Evolutionary conservation across 2,888 invertebrate species (phyloP).

Genomic region (Serripes groenlandicus): DNA sequence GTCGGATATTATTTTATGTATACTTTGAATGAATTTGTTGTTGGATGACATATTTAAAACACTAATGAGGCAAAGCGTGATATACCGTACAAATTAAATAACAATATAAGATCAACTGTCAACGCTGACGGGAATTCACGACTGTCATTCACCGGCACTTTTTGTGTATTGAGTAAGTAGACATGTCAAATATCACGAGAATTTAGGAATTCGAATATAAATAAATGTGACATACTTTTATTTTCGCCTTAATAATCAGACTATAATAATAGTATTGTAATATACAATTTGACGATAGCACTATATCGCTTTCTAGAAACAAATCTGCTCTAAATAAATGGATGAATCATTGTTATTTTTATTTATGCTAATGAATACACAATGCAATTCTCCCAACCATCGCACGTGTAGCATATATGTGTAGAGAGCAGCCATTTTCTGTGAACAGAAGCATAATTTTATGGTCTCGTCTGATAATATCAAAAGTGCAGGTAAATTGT

Average conservation of each 20-base stretch:
- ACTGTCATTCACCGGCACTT: constrained; percentile 57
- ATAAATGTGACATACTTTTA: no score
- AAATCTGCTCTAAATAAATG: background rate
- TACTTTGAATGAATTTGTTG: constrained; percentile 35
- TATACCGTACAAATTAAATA: background rate
- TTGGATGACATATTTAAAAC: background rate
- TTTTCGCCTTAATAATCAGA: no score
- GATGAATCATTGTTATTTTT: constrained; percentile 15
- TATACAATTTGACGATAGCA: no score
- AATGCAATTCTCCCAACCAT: constrained; percentile 61
- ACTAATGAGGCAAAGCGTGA: background rate
- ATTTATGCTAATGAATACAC: constrained; percentile 40
- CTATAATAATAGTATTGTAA: no score
- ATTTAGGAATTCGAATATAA: no score
- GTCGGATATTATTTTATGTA: constrained; percentile 12
- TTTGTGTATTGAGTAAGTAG: constrained; percentile 62
- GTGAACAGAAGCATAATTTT: constrained; percentile 45
- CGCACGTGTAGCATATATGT: constrained; percentile 62
- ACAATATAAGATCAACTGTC: background rate
- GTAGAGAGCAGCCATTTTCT: constrained; percentile 67
- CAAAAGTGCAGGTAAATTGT: constrained; percentile 60
- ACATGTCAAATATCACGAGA: constrained; percentile 32
- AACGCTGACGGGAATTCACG: constrained; percentile 22
- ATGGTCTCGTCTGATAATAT: constrained; percentile 55
- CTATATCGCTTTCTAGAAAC: background rate